Evolutionary conservation across 2,888 invertebrate genomes (phyloP).

Genomic region (Sarcophaga caerulescens): DNA sequence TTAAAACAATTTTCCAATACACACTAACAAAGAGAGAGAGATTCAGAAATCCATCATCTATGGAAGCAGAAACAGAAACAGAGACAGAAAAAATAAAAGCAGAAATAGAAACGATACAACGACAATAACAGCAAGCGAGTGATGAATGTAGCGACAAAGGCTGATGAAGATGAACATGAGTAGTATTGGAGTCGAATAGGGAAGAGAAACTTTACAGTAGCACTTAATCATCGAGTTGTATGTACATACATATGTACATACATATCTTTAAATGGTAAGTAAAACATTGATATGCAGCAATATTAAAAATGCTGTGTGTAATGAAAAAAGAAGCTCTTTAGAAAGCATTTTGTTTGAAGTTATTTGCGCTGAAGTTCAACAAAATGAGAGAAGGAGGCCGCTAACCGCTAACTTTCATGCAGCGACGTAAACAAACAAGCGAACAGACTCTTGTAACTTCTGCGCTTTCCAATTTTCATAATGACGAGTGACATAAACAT

Average conservation of each 20-base stretch:
- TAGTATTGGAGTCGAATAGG: neutral
- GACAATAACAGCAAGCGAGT: too few species aligned
- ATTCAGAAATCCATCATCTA: neutral
- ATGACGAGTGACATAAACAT: conserved; percentile 65
- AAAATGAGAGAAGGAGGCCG: neutral
- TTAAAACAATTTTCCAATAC: conserved; percentile 50
- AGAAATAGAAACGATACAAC: too few species aligned
- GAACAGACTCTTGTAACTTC: conserved; percentile 36
- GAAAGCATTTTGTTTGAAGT: conserved; percentile 34
- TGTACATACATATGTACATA: too few species aligned
- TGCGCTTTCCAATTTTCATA: conserved; percentile 64
- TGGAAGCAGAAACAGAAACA: neutral
- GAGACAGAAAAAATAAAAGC: neutral
- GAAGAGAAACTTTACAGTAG: conserved; percentile 49
- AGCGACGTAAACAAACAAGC: neutral
- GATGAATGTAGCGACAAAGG: conserved; percentile 21
- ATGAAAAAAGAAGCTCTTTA: neutral
- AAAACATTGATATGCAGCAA: conserved; percentile 63
- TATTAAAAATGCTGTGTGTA: conserved; percentile 61
- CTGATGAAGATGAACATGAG: conserved; percentile 18
- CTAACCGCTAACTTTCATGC: neutral
- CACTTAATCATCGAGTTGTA: conserved; percentile 60
- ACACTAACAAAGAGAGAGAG: conserved; percentile 3
- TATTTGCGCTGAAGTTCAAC: conserved; percentile 30
- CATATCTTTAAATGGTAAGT: conserved; percentile 58